Evolutionary conservation across 2,888 invertebrate species (phyloP).

Genomic region (Catocala sponsa): DNA sequence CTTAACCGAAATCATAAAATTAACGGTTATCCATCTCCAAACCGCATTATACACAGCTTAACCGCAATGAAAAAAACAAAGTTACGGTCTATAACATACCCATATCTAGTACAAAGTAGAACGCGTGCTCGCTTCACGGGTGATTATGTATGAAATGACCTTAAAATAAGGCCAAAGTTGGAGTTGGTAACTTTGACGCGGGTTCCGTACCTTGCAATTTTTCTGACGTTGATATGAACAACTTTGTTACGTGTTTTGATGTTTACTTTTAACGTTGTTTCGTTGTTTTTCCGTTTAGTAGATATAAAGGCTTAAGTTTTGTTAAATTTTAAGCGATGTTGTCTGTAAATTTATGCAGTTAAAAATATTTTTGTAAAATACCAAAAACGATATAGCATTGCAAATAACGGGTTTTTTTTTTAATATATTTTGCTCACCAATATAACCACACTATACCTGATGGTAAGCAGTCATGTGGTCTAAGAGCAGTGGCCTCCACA

Average conservation of each 20-base stretch:
- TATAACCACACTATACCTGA: too few relatives aligned
- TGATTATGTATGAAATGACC: constrained; percentile 50
- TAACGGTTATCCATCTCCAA: constrained; percentile 5
- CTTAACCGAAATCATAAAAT: constrained; percentile 1
- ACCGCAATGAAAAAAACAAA: constrained; percentile 36
- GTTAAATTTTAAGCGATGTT: too few relatives aligned
- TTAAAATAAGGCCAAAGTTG: constrained; percentile 35
- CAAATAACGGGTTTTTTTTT: too few relatives aligned
- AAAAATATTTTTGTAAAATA: too few relatives aligned
- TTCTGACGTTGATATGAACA: constrained; percentile 39
- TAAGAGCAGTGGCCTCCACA: too few relatives aligned
- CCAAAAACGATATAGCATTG: too few relatives aligned
- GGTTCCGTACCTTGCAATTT: constrained; percentile 39
- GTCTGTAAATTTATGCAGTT: too few relatives aligned
- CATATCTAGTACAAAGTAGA: constrained; percentile 25
- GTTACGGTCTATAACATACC: constrained; percentile 32
- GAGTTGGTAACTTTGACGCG: constrained; percentile 21
- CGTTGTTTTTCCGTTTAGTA: not conserved
- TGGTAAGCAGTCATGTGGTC: too few relatives aligned
- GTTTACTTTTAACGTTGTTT: not conserved
- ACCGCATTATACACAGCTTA: constrained; percentile 5
- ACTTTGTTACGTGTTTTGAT: constrained; percentile 17
- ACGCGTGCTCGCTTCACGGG: constrained; percentile 44
- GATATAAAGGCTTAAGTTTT: not conserved
- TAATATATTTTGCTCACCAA: too few relatives aligned